Evolutionary conservation across 2,113 vertebrate species (phyloP).

Genomic region (Sebastes schlegelii): DNA sequence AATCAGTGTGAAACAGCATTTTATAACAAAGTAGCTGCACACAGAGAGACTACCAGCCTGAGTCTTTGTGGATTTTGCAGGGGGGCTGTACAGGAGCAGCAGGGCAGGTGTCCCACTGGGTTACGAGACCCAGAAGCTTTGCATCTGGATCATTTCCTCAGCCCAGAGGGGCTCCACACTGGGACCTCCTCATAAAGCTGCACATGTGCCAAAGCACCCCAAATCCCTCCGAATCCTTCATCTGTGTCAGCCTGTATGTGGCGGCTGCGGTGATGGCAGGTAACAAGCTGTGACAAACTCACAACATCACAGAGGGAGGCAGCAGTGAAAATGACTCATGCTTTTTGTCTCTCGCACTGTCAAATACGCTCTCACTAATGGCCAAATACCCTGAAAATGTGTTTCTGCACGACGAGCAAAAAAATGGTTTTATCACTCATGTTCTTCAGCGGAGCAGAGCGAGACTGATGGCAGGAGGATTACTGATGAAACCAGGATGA

Average conservation of each 20-base stretch:
- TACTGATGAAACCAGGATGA: conserved; percentile 59
- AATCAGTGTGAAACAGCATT: conserved; percentile 23
- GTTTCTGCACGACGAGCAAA: conserved; percentile 24
- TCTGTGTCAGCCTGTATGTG: conserved; percentile 32
- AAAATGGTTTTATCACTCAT: conserved; percentile 46
- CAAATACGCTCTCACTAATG: conserved; percentile 41
- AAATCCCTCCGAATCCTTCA: conserved; percentile 51
- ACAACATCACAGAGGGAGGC: conserved; percentile 48
- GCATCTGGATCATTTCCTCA: conserved; percentile 81
- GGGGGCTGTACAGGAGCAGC: conserved; percentile 64
- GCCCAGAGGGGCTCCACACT: conserved; percentile 60
- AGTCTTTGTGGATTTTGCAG: conserved; percentile 44
- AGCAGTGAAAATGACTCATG: conserved; percentile 41
- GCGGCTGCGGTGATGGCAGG: conserved; percentile 45
- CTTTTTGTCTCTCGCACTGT: conserved; percentile 65
- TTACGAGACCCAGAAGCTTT: conserved; percentile 77
- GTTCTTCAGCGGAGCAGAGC: conserved; percentile 15
- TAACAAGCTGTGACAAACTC: conserved; percentile 66
- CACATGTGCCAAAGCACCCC: conserved; percentile 65
- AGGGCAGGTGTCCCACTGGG: conserved; percentile 72
- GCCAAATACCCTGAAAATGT: conserved; percentile 38
- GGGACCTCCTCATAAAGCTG: conserved; percentile 70
- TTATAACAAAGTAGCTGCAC: conserved; percentile 7
- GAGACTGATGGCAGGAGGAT: conserved; percentile 50
- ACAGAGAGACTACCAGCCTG: conserved; percentile 17